These are phyloP conservation scores for Erebia palarica DNA, from an alignment of 2,888 invertebrate species.

Conservation along the genomic window DNA sequence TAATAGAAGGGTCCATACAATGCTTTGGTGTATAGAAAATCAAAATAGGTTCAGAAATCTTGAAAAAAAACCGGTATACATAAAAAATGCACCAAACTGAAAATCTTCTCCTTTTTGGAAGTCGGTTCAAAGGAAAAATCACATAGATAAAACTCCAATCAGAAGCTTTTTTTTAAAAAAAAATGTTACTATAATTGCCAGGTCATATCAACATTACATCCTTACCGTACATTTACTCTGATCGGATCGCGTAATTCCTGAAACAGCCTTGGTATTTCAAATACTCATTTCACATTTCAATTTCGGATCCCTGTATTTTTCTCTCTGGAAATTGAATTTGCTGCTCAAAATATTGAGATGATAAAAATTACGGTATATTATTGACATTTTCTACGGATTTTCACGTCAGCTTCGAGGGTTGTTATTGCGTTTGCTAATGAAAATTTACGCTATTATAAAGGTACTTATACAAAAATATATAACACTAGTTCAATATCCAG, in stretches of 20 bases:
- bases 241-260: conserved; percentile 7
- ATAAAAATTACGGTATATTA: background rate
- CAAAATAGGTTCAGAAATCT: too few relatives aligned
- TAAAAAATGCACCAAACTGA: too few relatives aligned
- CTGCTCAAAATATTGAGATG: conserved; percentile 14
- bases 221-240: conserved; percentile 13
- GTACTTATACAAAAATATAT: too few relatives aligned
- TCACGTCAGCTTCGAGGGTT: background rate
- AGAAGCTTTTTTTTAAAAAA: too few relatives aligned
- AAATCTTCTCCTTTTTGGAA: too few relatives aligned
- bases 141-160: too few relatives aligned
- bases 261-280: conserved; percentile 14
- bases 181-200: background rate
- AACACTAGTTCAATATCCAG: too few relatives aligned
- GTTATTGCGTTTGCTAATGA: background rate
- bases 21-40: too few relatives aligned
- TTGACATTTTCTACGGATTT: conserved; percentile 7
- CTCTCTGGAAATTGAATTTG: conserved; percentile 13
- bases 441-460: background rate
- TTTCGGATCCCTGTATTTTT: conserved; percentile 9
- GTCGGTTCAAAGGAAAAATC: too few relatives aligned
- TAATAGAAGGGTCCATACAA: too few relatives aligned
- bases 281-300: conserved; percentile 16
- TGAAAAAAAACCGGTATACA: too few relatives aligned
- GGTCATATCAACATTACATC: background rate